phyloP scores from a whole-genome alignment of 2,797 vertebrate species.

The Intellagama lesueurii region DNA sequence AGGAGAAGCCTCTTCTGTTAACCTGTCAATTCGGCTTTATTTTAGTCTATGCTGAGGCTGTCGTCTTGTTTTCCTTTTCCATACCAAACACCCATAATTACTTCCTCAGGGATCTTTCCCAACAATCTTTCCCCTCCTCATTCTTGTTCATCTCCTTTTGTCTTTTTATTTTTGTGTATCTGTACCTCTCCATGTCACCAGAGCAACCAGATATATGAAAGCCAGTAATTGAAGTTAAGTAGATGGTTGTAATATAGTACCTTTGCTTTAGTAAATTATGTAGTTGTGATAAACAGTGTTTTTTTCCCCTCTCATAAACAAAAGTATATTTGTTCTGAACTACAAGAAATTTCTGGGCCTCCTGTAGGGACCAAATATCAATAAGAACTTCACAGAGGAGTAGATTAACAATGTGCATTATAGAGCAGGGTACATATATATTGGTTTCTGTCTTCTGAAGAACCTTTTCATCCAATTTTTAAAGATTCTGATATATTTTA shows the following conservation, averaged over 20 bases:
- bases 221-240: conserved; percentile 2
- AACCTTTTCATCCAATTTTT: not conserved
- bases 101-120: conserved; percentile 31
- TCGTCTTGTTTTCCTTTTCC: conserved; percentile 31
- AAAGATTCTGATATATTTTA: not conserved
- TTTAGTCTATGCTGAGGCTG: not conserved
- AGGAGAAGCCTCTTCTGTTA: conserved; percentile 51
- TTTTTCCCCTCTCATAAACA: conserved; percentile 15
- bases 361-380: not conserved
- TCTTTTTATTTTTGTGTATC: not conserved
- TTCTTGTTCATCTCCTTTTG: not conserved
- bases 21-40: conserved; percentile 47
- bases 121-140: not conserved
- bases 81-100: conserved; percentile 11
- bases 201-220: not conserved
- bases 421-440: too few species aligned
- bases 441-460: conserved; percentile 18
- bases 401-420: not conserved
- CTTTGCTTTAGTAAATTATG: not conserved
- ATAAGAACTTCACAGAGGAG: not conserved
- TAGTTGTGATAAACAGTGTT: conserved; percentile 13
- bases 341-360: not conserved
- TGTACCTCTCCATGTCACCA: not conserved
- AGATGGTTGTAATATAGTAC: not conserved
- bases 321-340: not conserved